phyloP scores from a whole-genome alignment of 2,888 invertebrate species.

The Watsonalla cultraria region DNA sequence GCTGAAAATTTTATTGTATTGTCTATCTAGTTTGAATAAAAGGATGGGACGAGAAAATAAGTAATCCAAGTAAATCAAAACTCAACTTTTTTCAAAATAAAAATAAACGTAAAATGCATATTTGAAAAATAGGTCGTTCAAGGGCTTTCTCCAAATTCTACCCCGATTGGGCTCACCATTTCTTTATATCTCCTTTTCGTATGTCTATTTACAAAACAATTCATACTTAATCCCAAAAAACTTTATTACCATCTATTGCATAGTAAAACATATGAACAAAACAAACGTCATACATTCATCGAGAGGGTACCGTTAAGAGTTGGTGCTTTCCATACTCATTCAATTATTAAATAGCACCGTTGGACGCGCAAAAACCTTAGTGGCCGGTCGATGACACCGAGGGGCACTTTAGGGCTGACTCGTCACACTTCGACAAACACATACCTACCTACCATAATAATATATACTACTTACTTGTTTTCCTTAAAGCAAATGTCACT shows the following conservation, averaged over 20 bases:
- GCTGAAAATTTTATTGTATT: no score
- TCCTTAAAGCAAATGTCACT: constrained; percentile 22
- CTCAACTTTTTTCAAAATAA: no score
- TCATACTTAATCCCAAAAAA: no score
- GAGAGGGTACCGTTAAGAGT: constrained; percentile 43
- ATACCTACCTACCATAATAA: constrained; percentile 18
- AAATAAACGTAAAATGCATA: no score
- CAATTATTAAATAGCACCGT: constrained; percentile 72
- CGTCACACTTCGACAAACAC: constrained; percentile 57
- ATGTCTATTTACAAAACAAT: no score
- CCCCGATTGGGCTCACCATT: no score
- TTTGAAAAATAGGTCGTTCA: no score
- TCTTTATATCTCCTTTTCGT: no score
- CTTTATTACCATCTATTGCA: constrained; percentile 8
- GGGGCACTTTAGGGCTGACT: constrained; percentile 74
- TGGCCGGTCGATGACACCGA: constrained; percentile 68
- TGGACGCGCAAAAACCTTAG: constrained; percentile 71
- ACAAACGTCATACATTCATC: constrained; percentile 33
- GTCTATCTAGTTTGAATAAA: no score
- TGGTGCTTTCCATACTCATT: constrained; percentile 67
- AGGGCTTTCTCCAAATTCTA: no score
- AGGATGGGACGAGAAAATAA: no score
- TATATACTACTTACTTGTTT: constrained; percentile 43
- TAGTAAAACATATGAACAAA: constrained; percentile 13
- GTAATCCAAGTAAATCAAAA: no score